Base-by-base conservation (phyloP, 1,140 invertebrate genomes). In the Caerostris darwini region DNA sequence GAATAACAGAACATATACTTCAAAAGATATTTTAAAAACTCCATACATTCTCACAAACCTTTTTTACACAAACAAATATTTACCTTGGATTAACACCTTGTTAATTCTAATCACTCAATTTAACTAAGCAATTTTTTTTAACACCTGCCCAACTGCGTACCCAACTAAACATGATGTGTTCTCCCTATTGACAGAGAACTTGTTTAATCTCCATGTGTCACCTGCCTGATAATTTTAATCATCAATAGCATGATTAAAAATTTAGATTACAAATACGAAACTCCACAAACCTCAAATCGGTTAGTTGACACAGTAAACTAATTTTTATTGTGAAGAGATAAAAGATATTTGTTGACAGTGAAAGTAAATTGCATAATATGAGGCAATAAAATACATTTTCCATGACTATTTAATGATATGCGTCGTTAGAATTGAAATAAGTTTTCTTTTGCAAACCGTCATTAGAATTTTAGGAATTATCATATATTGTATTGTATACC, bases 211-310 rank as follows among this genome's bases (percentile, higher is more conserved):
- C 17, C 54, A 7, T 85, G 54, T 19, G 12, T 85, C 82, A 85
- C 56, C 54, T 7, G 56, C 17, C 54, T 57, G 82, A 85, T 85
- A 85, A 85, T 57, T 77, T 56, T 85, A 58, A 85, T 19, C n/a
- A 85, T 85, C n/a, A 57, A 57, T 85, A 83, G 57, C 82, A 0
- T 58, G 82, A 85, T 85, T 85, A 85, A 57, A 12, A 53, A n/a
- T 83, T 83, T 83, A 83, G 81, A 83, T 83, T 83, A 8, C 17
- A 57, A 85, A 85, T 58, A n/a, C 82, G 82, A 57, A 77, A 77
- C 69, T 34, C 69, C 14, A 77, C 19, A 77, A 77, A 77, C 69
- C 69, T 34, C 3, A 53, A 77, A 77, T 50, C 69, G 19, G 34
- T 12, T 34, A 50, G 10, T 10, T 77, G 69, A 77, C 69, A 77